Base-by-base conservation (phyloP, 2,797 vertebrate genomes). In the Acipenser ruthenus region DNA sequence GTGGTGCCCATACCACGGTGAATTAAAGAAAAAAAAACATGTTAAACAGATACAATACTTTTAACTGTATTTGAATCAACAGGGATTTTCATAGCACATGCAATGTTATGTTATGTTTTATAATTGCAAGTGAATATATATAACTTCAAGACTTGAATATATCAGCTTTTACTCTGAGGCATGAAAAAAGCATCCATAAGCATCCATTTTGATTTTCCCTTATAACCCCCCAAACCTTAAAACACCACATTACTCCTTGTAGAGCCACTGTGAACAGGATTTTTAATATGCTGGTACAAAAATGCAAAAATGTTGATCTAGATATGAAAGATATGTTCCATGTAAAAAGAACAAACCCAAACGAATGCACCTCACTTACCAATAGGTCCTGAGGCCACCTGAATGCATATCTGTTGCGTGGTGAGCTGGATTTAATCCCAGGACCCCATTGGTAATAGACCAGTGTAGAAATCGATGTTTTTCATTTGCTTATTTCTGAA, bases 101-200 rank as follows among this genome's bases (percentile, higher is more conserved):
- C 70, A 61, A 73, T 72, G 72, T 70, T 68, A 12, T 68, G 49
- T 69, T 65, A 61, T 75, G 69, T 65, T 69, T 63, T 71, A 64
- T 67, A 68, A 68, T 67, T 55, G 60, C 65, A 61, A 71, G 64
- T 70, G 11, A 63, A 49, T 70, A 18, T 18, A 65, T 68, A 37
- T 66, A 70, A 71, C 60, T 59, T 61, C 49, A 64, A 9, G 37
- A 4, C 37, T 37, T 37, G 37, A 4, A 37, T 37, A 37, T 37
- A 37, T 37, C 37, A 37, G 37, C 37, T 37, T 37, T 37, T 49
- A 67, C 37, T 61, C 64, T 49, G 62, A 67, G 55, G 71, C 73
- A 73, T 75, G 63, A 66, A 23, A 68, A 65, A 64, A 69, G 64
- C n/a, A n/a, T 72, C 69, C 66, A 75, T 77, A 66, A 69, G 69